Base-by-base conservation (phyloP, 2,113 vertebrate genomes). In the Coptodon rendalli region DNA sequence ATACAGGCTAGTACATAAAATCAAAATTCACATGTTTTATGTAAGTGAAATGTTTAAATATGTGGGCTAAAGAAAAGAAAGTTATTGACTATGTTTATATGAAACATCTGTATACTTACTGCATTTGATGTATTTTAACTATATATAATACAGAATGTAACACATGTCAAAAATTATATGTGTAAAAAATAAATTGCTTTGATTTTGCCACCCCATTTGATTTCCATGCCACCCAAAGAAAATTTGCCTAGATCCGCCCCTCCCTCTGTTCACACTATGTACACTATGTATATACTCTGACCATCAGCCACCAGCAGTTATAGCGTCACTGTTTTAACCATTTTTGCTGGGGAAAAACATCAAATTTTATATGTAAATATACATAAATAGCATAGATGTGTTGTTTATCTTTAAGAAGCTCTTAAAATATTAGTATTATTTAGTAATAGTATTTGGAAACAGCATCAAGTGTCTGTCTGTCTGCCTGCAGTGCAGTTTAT, bases 221-320 rank as follows among this genome's bases (percentile, higher is more conserved):
- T 12, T 63, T 63, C 31, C 59, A 63, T 63, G 17, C 31, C 17
- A 7, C 16, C 16, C 9, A 34, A 63, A 63, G 59, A 36, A 36
- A 36, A 63, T 63, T 36, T 63, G 16, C 31, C 59, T 36, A 63
- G 31, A 63, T 63, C 59, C 0, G 1, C 16, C 59, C 59, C 59
- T 63, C 9, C 17, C 0, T 63, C 31, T 63, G 2, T 63, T 63
- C 59, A 63, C 31, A n/a, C 59, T 7, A 0, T 19, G 9, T 0
- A 19, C 17, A 61, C 14, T 61, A 61, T 61, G 0, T 34, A 22
- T 11, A 13, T 56, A 63, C 17, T n/a, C 17, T 63, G 59, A 63
- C 59, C 31, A 36, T 63, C 61, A 66, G 61, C 31, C 34, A 66
- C 61, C 61, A 66, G 31, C 31, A 66, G 34, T 66, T 38, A 36